Evolutionary conservation across 92 coral and sea anemone species (phyloP).

Genomic region (Plumapathes pennacea): DNA sequence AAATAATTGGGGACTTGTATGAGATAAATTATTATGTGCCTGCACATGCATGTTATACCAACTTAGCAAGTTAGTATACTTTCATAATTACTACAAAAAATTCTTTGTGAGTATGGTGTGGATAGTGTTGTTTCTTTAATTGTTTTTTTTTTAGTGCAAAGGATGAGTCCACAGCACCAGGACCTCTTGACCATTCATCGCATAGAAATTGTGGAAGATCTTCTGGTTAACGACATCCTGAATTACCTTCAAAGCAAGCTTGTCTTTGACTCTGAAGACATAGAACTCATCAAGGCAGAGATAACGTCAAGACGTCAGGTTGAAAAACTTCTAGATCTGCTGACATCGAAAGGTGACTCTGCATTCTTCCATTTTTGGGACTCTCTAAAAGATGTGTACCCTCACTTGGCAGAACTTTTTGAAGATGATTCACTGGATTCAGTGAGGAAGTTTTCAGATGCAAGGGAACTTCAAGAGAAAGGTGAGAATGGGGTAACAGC

Average conservation of each 20-base stretch:
- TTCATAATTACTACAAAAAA: too few species aligned
- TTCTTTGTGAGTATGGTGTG: too few species aligned
- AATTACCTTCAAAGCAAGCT: constrained; percentile 67
- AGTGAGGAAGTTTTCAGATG: constrained; percentile 63
- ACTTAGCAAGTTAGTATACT: too few species aligned
- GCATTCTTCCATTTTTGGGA: constrained; percentile 78
- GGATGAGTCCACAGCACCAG: constrained; percentile 61
- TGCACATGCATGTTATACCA: too few species aligned
- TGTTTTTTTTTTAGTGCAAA: constrained; percentile 34
- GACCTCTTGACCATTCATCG: constrained; percentile 55
- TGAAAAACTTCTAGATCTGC: constrained; percentile 79
- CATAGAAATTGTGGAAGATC: constrained; percentile 85
- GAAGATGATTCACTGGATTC: constrained; percentile 25
- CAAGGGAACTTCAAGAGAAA: constrained; percentile 59
- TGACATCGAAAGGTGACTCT: constrained; percentile 75
- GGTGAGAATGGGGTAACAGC: too few species aligned
- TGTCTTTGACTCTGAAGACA: constrained; percentile 82
- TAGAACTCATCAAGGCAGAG: constrained; percentile 76
- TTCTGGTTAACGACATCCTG: constrained; percentile 80
- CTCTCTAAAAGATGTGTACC: constrained; percentile 75
- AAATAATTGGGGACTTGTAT: too few species aligned
- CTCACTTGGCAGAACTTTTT: constrained; percentile 77
- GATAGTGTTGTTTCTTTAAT: too few species aligned
- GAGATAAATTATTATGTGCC: too few species aligned
- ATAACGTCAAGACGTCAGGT: constrained; percentile 73